Conservation (phyloP, 2,113 vertebrate genomes). For the Centrocercus urophasianus region DNA sequence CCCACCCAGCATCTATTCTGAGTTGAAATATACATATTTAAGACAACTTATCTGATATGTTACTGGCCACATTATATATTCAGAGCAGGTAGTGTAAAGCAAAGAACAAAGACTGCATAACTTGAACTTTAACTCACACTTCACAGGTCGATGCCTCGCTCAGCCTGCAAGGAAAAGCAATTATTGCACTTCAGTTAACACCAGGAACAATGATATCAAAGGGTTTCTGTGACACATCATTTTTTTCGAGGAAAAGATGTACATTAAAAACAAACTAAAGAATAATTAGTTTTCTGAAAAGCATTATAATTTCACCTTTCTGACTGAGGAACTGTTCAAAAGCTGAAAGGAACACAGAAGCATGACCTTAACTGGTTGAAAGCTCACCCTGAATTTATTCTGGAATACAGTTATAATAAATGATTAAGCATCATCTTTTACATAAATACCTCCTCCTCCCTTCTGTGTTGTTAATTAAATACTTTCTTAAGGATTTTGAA, state of each 20-base stretch:
- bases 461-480: neutral
- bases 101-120: constrained; percentile 67
- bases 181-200: constrained; percentile 74
- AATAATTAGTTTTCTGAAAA: constrained; percentile 78
- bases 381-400: constrained; percentile 7
- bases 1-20: neutral
- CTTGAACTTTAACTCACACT: constrained; percentile 77
- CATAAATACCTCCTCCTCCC: neutral
- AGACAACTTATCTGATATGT: neutral
- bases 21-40: neutral
- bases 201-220: constrained; percentile 51
- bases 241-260: constrained; percentile 57
- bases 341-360: constrained; percentile 18
- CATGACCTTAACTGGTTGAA: constrained; percentile 44
- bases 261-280: constrained; percentile 20
- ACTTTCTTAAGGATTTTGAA: neutral
- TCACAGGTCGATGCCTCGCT: constrained; percentile 69
- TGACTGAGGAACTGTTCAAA: constrained; percentile 69
- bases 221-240: constrained; percentile 30
- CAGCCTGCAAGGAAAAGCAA: constrained; percentile 72
- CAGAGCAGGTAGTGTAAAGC: constrained; percentile 69
- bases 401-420: neutral
- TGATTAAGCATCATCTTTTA: neutral
- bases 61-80: constrained; percentile 63
- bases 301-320: constrained; percentile 69